Base-by-base conservation (phyloP, 1,140 invertebrate genomes). In the Hylyphantes graminicola region DNA sequence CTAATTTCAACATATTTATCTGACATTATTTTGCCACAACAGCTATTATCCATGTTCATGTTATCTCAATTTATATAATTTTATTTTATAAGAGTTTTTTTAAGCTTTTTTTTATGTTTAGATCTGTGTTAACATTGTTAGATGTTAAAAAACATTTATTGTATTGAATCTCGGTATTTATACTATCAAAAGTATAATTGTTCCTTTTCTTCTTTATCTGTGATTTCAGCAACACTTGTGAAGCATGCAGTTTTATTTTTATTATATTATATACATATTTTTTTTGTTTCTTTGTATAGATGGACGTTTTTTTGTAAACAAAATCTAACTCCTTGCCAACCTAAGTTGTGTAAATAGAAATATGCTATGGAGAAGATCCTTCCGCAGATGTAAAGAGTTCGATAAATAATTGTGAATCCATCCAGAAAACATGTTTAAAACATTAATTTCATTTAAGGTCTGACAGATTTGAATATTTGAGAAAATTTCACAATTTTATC, bases 161-260 rank as follows among this genome's bases (percentile, higher is more conserved):
- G 19, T 53, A 70, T 53, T 51, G 50, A 19, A 70, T 70, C 50
- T 70, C 50, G 48, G 68, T 70, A 17, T 53, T 51, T 70, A 54
- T 53, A 53, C 50, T 51, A 70, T 4, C 10, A 19, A 35, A 35
- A 17, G 12, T 19, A 19, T 70, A 51, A n/a, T 53, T 53, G 68
- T 70, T 70, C 68, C 50, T 70, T 70, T 48, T 68, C 51, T 70
- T 70, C 54, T 11, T 53, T 70, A 70, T 70, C 68, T 70, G 68
- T 70, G 68, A 70, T 70, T 70, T 70, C 35, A 70, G 6, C n/a
- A n/a, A 70, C 68, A 70, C 13, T n/a, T 53, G 19, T 53, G 50
- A 70, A 70, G 2, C 4, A 53, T 70, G 68, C 68, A 70, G 17
- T 54, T 70, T 70, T 48, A 10, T 67, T 68, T 50, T 21, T 65